Percentiles rank a stretch among this genome's conserved stretches.
Evolutionary conservation across 1,140 invertebrate species (phyloP).

Genomic region (Drosophila lini): DNA sequence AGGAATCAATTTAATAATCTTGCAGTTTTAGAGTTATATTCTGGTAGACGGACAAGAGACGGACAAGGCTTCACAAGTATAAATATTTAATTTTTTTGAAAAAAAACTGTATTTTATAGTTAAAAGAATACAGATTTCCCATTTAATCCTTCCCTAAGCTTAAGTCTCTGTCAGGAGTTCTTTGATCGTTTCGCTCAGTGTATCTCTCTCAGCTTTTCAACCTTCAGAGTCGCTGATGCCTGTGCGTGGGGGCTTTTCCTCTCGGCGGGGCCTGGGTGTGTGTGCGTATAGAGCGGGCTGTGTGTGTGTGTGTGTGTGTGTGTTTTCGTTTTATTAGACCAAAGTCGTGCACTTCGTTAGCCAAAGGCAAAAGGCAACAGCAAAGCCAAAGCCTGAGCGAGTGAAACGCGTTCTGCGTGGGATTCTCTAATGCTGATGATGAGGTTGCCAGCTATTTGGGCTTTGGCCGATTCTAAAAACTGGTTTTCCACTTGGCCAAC

Average conservation of each 20-base stretch:
- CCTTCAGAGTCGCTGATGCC: constrained; percentile 50
- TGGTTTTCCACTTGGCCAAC: constrained; percentile 73
- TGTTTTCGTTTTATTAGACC: constrained; percentile 70
- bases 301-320: constrained; percentile 19
- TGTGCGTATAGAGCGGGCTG: background rate
- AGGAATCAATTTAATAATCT: too few species aligned
- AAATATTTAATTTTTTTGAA: background rate
- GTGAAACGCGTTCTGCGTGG: constrained; percentile 74
- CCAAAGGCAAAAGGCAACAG: constrained; percentile 41
- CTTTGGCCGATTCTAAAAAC: constrained; percentile 65
- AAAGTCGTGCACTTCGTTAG: constrained; percentile 80
- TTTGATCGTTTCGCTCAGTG: constrained; percentile 4
- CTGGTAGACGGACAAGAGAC: background rate
- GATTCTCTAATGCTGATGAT: constrained; percentile 68
- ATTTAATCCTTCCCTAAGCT: background rate
- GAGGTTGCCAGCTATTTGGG: constrained; percentile 42
- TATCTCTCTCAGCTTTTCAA: constrained; percentile 49
- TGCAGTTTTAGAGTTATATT: background rate
- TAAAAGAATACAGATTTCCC: accelerated
- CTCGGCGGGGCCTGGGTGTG: background rate
- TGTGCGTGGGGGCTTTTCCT: constrained; percentile 75
- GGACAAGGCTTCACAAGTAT: background rate
- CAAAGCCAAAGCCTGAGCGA: constrained; percentile 25
- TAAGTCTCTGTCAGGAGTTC: background rate
- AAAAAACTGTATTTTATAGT: too few species aligned